Evolutionary conservation across 1,140 invertebrate species (phyloP).

Genomic region (Chironomus tepperi): DNA sequence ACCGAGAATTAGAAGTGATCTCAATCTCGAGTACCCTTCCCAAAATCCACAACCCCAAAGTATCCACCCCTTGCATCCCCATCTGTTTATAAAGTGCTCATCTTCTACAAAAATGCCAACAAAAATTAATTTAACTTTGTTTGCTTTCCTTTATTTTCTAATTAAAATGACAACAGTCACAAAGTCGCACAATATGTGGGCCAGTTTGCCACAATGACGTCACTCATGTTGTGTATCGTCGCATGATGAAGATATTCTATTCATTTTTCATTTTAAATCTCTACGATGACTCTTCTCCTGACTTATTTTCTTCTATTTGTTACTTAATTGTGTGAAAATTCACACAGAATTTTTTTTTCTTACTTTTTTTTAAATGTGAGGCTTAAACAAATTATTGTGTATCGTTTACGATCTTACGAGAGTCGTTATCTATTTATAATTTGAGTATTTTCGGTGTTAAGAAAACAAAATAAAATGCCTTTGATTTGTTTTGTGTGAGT

Average conservation of each 20-base stretch:
- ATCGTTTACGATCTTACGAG: neutral
- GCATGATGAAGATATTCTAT: neutral
- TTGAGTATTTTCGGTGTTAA: neutral
- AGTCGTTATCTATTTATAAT: constrained; percentile 10
- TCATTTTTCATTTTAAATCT: neutral
- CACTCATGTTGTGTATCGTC: neutral
- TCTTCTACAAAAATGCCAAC: too few relatives aligned
- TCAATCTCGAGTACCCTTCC: too few relatives aligned
- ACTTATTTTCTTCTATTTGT: neutral
- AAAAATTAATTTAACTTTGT: too few relatives aligned
- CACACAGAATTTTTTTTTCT: neutral
- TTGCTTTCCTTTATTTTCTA: neutral
- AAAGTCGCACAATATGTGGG: neutral
- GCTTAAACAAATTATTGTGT: constrained; percentile 7
- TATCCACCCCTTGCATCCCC: too few relatives aligned
- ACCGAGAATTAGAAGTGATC: too few relatives aligned
- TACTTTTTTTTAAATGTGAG: neutral
- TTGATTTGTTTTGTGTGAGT: neutral
- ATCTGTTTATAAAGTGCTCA: too few relatives aligned
- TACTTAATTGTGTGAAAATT: neutral
- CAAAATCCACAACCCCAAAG: too few relatives aligned
- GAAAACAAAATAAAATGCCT: neutral
- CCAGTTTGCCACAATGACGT: neutral
- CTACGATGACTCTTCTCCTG: neutral
- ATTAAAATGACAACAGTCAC: neutral